These are phyloP conservation scores for Cebus imitator DNA, from an alignment of 2,113 vertebrate genomes.

Conservation along the genomic window DNA sequence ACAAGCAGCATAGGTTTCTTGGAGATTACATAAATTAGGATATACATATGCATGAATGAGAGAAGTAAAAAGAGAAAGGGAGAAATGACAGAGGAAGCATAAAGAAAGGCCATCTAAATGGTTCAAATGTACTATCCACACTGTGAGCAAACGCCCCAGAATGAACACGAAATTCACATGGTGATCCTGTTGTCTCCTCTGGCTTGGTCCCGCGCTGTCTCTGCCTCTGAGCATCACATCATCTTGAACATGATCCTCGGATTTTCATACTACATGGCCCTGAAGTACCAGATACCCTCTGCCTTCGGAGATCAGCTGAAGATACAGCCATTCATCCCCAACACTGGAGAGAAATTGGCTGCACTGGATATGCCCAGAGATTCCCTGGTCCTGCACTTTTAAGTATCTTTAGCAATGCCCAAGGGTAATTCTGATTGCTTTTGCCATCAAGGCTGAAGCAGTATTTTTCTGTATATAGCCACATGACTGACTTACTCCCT, in stretches of 20 bases:
- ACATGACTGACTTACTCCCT: rapidly evolving
- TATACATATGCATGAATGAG: not conserved
- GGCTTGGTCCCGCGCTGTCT: rapidly evolving
- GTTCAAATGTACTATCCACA: rapidly evolving
- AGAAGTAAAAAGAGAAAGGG: not conserved
- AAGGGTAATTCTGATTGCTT: no score
- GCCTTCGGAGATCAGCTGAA: not conserved
- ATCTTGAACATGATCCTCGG: rapidly evolving
- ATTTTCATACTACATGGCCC: rapidly evolving
- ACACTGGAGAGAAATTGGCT: no score
- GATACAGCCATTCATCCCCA: no score
- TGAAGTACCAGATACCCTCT: rapidly evolving
- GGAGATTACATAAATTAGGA: not conserved
- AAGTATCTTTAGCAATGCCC: not conserved
- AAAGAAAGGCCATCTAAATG: not conserved
- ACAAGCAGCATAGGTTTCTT: no score
- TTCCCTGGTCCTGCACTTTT: no score
- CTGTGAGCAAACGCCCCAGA: rapidly evolving
- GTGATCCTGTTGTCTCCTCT: rapidly evolving
- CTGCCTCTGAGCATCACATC: not conserved
- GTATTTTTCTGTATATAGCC: not conserved
- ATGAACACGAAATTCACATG: rapidly evolving
- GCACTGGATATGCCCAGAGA: rapidly evolving
- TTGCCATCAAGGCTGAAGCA: not conserved
- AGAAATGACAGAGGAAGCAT: not conserved